Conservation (phyloP, 64 coral and sea anemone genomes). For the Stichodactyla helianthus region DNA sequence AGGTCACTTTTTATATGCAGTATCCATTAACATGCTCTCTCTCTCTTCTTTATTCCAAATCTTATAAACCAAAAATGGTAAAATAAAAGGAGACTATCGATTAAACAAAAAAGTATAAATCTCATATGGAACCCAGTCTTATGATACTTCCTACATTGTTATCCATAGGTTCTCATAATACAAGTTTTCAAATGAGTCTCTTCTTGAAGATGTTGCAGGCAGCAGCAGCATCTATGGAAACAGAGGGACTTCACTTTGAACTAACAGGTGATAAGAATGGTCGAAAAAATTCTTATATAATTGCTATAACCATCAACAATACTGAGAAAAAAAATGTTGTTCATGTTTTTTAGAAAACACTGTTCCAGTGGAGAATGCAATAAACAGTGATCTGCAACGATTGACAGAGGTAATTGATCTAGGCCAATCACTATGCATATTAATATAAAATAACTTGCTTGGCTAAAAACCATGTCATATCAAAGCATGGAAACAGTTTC, state of each 20-base stretch:
- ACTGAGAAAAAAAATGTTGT: not conserved
- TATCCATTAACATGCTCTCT: too few species aligned
- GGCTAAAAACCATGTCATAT: too few species aligned
- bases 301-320: too few species aligned
- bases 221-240: not conserved
- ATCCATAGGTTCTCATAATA: not conserved
- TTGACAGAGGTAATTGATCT: not conserved
- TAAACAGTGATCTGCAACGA: not conserved
- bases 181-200: not conserved
- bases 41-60: too few species aligned
- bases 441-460: too few species aligned
- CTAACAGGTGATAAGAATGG: not conserved
- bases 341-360: not conserved
- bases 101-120: too few species aligned
- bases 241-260: not conserved
- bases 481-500: too few species aligned
- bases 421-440: not conserved
- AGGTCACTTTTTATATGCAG: too few species aligned
- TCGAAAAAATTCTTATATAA: not conserved
- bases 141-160: not conserved
- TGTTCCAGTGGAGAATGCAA: not conserved
- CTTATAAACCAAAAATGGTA: too few species aligned
- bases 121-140: too few species aligned
- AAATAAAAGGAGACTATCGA: too few species aligned
- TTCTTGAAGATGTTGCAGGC: not conserved